Evolutionary conservation across 2,888 invertebrate genomes (phyloP).

Genomic region (Opisthograptis luteolata): DNA sequence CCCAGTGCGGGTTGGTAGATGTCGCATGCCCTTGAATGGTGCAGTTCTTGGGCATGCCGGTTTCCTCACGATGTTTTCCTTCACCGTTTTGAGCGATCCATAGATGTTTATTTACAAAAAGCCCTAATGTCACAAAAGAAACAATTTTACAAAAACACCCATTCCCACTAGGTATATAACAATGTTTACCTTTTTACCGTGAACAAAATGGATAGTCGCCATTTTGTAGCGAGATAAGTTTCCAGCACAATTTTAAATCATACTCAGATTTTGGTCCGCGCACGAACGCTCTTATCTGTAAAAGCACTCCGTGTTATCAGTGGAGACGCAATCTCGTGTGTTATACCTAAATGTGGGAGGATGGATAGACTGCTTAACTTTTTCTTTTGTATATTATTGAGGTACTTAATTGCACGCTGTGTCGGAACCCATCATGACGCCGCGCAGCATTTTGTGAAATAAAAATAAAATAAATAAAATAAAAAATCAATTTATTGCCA

Average conservation of each 20-base stretch:
- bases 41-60: too few species aligned
- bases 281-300: conserved; percentile 38
- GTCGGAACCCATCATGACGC: too few species aligned
- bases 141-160: conserved; percentile 10
- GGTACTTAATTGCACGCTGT: too few species aligned
- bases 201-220: conserved; percentile 36
- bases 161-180: conserved; percentile 28
- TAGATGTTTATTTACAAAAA: too few species aligned
- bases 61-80: too few species aligned
- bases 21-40: too few species aligned
- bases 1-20: too few species aligned
- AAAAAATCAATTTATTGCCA: too few species aligned
- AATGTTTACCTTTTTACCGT: conserved; percentile 37
- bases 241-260: conserved; percentile 38
- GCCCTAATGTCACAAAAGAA: conserved; percentile 3
- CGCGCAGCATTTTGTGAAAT: too few species aligned
- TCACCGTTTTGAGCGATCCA: too few species aligned
- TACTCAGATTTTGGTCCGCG: conserved; percentile 41
- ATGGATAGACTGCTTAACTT: conserved; percentile 7
- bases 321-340: conserved; percentile 36
- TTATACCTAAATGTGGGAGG: conserved; percentile 22
- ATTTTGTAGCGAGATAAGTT: conserved; percentile 29
- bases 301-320: conserved; percentile 43
- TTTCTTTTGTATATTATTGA: conserved; percentile 4
- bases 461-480: too few species aligned